Evolutionary conservation across 2,797 vertebrate genomes (phyloP).

Genomic region (Limnodromus scolopaceus): DNA sequence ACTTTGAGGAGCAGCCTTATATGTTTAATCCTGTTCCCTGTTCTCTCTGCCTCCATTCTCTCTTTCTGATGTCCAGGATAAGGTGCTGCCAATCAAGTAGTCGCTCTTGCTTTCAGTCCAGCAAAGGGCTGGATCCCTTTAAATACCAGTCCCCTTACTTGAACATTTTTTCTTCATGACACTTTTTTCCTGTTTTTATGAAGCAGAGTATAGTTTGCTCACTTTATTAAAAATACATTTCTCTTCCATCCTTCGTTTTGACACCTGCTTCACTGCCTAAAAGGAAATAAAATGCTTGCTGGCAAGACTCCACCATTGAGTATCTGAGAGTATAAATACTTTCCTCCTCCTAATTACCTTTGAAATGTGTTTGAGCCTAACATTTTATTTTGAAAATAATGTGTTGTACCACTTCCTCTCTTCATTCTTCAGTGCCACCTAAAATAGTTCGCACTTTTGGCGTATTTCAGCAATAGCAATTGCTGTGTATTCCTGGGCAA

Average conservation of each 20-base stretch:
- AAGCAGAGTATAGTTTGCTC: constrained; percentile 51
- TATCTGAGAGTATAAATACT: constrained; percentile 3
- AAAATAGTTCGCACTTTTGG: neutral
- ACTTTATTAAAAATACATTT: constrained; percentile 58
- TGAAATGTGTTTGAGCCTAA: constrained; percentile 19
- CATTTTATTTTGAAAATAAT: neutral
- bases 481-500: neutral
- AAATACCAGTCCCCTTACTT: constrained; percentile 72
- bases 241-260: constrained; percentile 50
- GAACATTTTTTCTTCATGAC: constrained; percentile 70
- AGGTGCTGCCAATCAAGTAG: neutral
- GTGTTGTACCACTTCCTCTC: neutral
- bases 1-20: neutral
- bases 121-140: constrained; percentile 53
- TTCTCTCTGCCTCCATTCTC: neutral
- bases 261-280: constrained; percentile 33
- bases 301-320: constrained; percentile 2
- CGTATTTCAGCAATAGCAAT: neutral
- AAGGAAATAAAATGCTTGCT: constrained; percentile 48
- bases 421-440: neutral
- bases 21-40: neutral
- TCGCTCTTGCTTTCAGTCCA: neutral
- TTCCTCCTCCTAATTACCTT: constrained; percentile 10
- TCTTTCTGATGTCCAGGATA: neutral
- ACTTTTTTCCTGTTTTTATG: constrained; percentile 73